Percentiles rank a stretch among this genome's conserved stretches.
Evolutionary conservation across 53 echinoderm and acorn worm species (phyloP).

Genomic region (Hippasteria phrygiana): DNA sequence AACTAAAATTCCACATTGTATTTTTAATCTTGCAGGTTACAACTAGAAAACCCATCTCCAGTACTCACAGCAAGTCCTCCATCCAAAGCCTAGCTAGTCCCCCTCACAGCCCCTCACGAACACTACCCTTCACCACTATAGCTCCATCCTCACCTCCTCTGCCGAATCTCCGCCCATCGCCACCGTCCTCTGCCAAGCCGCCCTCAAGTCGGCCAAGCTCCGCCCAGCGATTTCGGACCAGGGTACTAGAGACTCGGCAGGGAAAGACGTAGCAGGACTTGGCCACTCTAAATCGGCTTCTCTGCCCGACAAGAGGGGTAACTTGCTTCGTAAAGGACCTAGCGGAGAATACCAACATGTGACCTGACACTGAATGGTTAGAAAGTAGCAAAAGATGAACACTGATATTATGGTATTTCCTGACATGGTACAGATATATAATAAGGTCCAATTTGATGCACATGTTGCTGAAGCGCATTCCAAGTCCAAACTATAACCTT

Average conservation of each 20-base stretch:
- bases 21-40: not conserved
- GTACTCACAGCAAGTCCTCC: not conserved
- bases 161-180: constrained; percentile 80
- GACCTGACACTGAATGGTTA: no score
- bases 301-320: no score
- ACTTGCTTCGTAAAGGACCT: no score
- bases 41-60: not conserved
- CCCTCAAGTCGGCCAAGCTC: constrained; percentile 50
- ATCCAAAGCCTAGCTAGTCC: not conserved
- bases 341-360: no score
- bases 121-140: not conserved
- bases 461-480: no score
- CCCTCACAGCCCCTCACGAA: constrained; percentile 1
- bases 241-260: constrained; percentile 44
- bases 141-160: not conserved
- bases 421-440: no score
- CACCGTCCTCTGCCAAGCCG: constrained; percentile 82
- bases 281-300: no score
- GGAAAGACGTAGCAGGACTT: constrained; percentile 27
- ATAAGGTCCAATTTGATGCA: no score
- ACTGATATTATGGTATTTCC: no score
- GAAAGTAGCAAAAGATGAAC: no score
- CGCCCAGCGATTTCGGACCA: constrained; percentile 62
- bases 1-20: not conserved
- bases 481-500: no score